Evolutionary conservation across 2,113 vertebrate species (phyloP).

Genomic region (Psephotus haematonotus): DNA sequence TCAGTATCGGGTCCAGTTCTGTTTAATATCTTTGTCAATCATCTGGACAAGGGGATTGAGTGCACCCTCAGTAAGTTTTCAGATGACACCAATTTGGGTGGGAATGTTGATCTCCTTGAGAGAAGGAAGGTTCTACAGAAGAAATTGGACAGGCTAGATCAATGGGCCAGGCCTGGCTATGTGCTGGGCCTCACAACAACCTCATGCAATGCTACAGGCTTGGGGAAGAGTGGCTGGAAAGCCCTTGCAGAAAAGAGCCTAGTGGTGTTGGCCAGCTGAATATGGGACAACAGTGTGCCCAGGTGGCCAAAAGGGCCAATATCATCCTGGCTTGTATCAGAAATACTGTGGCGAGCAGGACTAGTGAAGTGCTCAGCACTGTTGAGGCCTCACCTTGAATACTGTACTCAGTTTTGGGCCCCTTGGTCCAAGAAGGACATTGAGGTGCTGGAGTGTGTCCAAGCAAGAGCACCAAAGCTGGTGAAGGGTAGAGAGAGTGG

Average conservation of each 20-base stretch:
- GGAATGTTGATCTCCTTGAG: not conserved
- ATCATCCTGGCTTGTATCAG: not conserved
- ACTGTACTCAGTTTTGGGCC: not conserved
- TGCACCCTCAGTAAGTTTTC: not conserved
- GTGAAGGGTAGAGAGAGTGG: not conserved
- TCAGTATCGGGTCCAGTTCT: not conserved
- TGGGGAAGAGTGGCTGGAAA: not conserved
- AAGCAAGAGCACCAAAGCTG: not conserved
- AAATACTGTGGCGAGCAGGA: not conserved
- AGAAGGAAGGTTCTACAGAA: not conserved
- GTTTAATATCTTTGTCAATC: not conserved
- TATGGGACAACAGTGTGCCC: not conserved
- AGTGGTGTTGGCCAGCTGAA: not conserved
- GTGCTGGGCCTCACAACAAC: accelerated
- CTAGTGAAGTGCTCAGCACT: not conserved
- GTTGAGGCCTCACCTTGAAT: not conserved
- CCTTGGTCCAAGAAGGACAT: not conserved
- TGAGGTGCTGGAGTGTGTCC: not conserved
- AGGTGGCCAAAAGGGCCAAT: not conserved
- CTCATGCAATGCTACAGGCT: not conserved
- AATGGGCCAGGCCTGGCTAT: not conserved
- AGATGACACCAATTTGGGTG: not conserved
- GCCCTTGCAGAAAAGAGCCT: not conserved
- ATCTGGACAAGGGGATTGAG: not conserved
- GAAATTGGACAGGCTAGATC: not conserved